Evolutionary conservation across 2,113 vertebrate genomes (phyloP).

Genomic region (Cheirogaleus medius): DNA sequence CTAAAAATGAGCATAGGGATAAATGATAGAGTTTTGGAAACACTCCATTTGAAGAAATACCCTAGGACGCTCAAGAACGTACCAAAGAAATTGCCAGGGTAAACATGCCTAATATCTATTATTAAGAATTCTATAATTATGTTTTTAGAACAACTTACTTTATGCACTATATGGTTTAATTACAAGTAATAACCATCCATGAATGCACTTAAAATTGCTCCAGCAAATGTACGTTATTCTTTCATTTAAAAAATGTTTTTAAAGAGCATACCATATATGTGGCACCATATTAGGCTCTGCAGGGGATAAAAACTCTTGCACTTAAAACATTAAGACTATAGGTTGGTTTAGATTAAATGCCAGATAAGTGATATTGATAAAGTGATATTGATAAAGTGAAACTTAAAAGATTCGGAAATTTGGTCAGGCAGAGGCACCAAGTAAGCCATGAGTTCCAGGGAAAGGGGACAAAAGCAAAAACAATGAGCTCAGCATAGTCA

Average conservation of each 20-base stretch:
- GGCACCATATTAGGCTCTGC: background rate
- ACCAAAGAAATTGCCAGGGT: constrained; percentile 50
- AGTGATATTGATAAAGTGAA: no score
- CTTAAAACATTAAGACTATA: constrained; percentile 13
- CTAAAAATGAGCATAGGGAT: constrained; percentile 50
- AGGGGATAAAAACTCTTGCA: background rate
- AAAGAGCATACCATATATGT: constrained; percentile 20
- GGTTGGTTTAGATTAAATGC: background rate
- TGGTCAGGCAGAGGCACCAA: background rate
- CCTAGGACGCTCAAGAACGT: constrained; percentile 51
- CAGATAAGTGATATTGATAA: background rate
- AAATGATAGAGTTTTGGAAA: constrained; percentile 57
- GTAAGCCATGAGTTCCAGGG: background rate
- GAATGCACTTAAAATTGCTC: constrained; percentile 61
- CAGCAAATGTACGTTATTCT: constrained; percentile 40
- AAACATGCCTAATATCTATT: constrained; percentile 72
- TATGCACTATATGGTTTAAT: constrained; percentile 69
- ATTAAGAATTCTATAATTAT: constrained; percentile 77
- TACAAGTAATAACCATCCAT: constrained; percentile 63
- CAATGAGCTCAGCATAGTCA: background rate
- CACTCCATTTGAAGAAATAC: constrained; percentile 48
- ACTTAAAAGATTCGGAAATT: background rate
- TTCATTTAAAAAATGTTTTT: constrained; percentile 61
- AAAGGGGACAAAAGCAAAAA: background rate
- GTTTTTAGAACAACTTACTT: constrained; percentile 64